A percentile compares a stretch with the other conserved stretches of the same genome.
These are phyloP conservation scores for Mayetiola destructor DNA, from an alignment of 2,888 invertebrate species.

Conservation along the genomic window DNA sequence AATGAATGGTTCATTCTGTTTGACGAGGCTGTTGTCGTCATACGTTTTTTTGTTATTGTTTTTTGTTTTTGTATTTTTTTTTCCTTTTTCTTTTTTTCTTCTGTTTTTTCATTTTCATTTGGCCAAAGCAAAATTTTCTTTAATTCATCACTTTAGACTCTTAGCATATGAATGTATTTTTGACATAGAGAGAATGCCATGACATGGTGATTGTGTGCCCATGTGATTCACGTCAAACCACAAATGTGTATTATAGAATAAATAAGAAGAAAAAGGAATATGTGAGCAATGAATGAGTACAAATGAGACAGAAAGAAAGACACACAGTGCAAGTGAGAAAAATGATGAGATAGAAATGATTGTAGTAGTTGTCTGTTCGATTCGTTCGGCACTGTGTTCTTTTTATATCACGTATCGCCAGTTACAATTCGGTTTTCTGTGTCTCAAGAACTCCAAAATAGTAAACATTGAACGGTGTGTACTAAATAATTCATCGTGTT, in stretches of 20 bases:
- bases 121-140: constrained; percentile 6
- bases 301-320: too few species aligned
- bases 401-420: constrained; percentile 12
- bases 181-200: not conserved
- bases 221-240: constrained; percentile 10
- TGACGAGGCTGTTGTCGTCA: not conserved
- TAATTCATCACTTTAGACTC: not conserved
- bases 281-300: too few species aligned
- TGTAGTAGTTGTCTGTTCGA: too few species aligned
- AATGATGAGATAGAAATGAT: too few species aligned
- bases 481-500: constrained; percentile 1
- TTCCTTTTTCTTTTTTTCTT: not conserved
- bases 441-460: constrained; percentile 10
- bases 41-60: not conserved
- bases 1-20: too few species aligned
- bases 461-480: constrained; percentile 11
- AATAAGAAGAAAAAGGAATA: too few species aligned
- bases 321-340: too few species aligned
- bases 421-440: constrained; percentile 12
- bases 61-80: not conserved
- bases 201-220: not conserved
- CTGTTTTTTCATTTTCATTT: too few species aligned
- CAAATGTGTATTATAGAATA: too few species aligned
- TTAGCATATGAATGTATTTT: not conserved
- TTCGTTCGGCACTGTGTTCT: constrained; percentile 8